A percentile compares a stretch with the other conserved stretches of the same genome.
Evolutionary conservation across 1,140 invertebrate genomes (phyloP).

Genomic region (Pseudomyrmex flavicornis): DNA sequence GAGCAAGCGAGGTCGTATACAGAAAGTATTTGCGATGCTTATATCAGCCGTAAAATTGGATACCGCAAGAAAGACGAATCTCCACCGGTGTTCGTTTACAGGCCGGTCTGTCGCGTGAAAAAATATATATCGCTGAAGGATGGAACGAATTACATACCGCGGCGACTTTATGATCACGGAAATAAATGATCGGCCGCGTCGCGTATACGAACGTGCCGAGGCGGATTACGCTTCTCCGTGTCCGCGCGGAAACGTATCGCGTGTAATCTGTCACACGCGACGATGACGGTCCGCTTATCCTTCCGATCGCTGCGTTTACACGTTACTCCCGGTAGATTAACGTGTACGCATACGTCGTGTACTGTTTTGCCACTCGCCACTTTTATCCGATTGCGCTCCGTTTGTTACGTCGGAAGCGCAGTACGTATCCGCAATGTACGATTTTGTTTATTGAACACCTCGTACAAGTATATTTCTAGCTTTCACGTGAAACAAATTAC

Average conservation of each 20-base stretch:
- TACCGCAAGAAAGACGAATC: constrained; percentile 61
- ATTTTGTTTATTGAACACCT: neutral
- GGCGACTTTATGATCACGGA: constrained; percentile 47
- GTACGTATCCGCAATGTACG: neutral
- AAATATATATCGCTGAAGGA: constrained; percentile 52
- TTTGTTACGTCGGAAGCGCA: neutral
- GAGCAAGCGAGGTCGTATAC: neutral
- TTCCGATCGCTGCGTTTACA: constrained; percentile 36
- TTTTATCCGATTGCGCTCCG: neutral
- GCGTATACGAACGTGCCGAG: constrained; percentile 25
- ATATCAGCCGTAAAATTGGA: constrained; percentile 71
- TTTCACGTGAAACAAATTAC: no score
- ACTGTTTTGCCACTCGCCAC: neutral
- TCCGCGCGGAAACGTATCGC: constrained; percentile 35
- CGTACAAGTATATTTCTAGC: no score
- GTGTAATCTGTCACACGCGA: constrained; percentile 31
- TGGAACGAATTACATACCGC: constrained; percentile 51
- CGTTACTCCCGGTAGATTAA: constrained; percentile 39
- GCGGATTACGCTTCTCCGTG: constrained; percentile 44
- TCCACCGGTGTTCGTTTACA: constrained; percentile 50
- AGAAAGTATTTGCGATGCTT: constrained; percentile 34
- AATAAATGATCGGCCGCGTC: constrained; percentile 57
- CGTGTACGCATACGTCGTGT: neutral
- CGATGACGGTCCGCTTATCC: constrained; percentile 41
- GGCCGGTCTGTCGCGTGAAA: neutral